Conservation (phyloP, 1,140 invertebrate genomes). For the Aphelenchoides fujianensis region DNA sequence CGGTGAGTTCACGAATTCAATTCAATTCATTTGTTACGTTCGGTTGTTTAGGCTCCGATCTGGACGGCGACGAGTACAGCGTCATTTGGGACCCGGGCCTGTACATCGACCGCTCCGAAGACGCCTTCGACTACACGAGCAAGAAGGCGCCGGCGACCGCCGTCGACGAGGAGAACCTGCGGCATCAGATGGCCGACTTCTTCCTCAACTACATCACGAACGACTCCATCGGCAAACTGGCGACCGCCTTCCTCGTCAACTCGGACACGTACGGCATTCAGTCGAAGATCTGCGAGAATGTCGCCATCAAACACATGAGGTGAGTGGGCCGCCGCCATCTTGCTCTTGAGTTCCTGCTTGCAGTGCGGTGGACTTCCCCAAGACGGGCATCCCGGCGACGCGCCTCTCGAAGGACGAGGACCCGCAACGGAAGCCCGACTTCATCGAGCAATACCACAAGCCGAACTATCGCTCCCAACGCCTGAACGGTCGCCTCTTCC, state of each 20-base stretch:
- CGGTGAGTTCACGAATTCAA: too few relatives aligned
- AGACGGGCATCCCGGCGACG: constrained; percentile 45
- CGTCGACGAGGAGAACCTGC: constrained; percentile 28
- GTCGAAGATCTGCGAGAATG: constrained; percentile 38
- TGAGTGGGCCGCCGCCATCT: too few relatives aligned
- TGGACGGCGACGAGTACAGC: constrained; percentile 64
- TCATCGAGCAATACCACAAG: constrained; percentile 53
- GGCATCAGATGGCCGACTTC: constrained; percentile 57
- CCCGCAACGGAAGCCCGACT: constrained; percentile 51
- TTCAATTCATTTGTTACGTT: constrained; percentile 31
- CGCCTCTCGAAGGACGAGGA: constrained; percentile 28
- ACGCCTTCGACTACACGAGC: constrained; percentile 59
- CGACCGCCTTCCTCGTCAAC: constrained; percentile 51
- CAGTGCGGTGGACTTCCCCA: constrained; percentile 58
- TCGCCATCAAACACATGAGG: constrained; percentile 51
- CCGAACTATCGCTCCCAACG: constrained; percentile 50
- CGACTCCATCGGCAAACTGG: constrained; percentile 59
- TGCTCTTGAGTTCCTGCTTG: too few relatives aligned
- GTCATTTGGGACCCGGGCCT: constrained; percentile 62
- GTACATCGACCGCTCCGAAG: constrained; percentile 51
- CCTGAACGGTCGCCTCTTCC: constrained; percentile 55
- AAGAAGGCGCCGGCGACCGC: neutral
- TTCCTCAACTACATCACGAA: constrained; percentile 53
- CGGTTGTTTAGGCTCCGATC: too few relatives aligned
- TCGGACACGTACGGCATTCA: constrained; percentile 56